Percentiles rank a stretch among this genome's conserved stretches.
phyloP scores from a whole-genome alignment of 2,113 vertebrate species.

The Crotalus horridus region DNA sequence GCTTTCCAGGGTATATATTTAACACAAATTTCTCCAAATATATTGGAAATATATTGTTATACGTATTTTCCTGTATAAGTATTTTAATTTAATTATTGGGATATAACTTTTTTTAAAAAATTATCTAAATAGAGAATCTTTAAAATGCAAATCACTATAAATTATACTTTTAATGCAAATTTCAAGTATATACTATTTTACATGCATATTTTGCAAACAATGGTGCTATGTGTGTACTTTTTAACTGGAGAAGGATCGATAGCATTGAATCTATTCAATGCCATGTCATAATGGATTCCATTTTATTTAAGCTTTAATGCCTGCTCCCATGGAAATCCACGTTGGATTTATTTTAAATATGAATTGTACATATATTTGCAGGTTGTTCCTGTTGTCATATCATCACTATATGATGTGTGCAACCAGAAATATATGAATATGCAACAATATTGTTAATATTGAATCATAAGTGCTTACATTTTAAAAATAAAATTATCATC shows the following conservation, averaged over 20 bases:
- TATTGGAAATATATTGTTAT: neutral
- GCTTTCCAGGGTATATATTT: neutral
- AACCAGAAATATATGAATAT: slow-evolving; percentile 15
- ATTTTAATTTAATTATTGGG: neutral
- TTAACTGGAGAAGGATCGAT: neutral
- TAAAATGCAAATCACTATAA: neutral
- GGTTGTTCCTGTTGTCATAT: neutral
- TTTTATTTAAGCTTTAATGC: neutral
- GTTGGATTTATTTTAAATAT: neutral
- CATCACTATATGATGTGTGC: neutral
- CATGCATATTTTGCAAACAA: neutral
- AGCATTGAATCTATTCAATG: neutral
- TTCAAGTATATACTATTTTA: neutral
- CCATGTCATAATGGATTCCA: neutral
- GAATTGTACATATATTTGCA: neutral
- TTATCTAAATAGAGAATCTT: neutral
- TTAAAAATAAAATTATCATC: neutral
- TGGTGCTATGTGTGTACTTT: neutral
- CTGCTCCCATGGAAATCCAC: neutral
- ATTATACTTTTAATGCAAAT: neutral
- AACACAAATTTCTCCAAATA: neutral
- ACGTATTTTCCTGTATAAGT: neutral
- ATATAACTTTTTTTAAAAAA: neutral
- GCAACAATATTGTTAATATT: slow-evolving; percentile 3
- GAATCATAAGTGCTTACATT: neutral